A percentile compares a stretch with the other conserved stretches of the same genome.
Conservation (phyloP, 2,797 vertebrate genomes). For the Sylvia borin region DNA sequence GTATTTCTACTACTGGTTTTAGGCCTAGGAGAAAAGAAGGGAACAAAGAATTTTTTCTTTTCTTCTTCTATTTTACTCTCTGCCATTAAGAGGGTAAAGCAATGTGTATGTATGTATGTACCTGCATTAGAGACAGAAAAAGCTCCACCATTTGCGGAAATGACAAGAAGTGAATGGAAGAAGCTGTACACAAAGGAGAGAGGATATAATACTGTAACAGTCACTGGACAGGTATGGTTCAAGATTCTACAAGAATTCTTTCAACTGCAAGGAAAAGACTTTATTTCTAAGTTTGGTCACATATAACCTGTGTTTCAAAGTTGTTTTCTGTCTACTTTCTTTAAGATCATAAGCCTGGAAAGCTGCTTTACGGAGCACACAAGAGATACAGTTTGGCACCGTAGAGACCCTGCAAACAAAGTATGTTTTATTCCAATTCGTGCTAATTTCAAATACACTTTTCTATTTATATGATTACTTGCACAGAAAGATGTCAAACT, state of each 20-base stretch:
- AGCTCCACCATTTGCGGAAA: neutral
- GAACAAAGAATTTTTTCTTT: neutral
- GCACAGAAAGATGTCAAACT: neutral
- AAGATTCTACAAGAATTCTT: slow-evolving; percentile 3
- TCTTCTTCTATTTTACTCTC: neutral
- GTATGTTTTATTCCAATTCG: neutral
- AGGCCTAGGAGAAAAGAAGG: neutral
- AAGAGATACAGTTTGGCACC: neutral
- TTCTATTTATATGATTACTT: neutral
- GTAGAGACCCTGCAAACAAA: neutral
- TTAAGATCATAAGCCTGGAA: neutral
- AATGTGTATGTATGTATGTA: neutral
- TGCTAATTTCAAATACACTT: neutral
- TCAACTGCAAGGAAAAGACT: neutral
- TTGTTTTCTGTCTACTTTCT: neutral
- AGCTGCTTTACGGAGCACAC: neutral
- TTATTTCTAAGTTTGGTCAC: slow-evolving; percentile 8
- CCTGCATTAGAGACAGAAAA: neutral
- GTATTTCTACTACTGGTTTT: neutral
- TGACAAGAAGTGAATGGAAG: neutral
- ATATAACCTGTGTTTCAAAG: neutral
- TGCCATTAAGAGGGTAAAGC: neutral
- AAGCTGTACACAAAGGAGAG: neutral
- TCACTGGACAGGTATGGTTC: neutral
- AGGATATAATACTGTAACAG: neutral